Evolutionary conservation across 2,888 invertebrate species (phyloP).

Genomic region (Octonoba sinensis): DNA sequence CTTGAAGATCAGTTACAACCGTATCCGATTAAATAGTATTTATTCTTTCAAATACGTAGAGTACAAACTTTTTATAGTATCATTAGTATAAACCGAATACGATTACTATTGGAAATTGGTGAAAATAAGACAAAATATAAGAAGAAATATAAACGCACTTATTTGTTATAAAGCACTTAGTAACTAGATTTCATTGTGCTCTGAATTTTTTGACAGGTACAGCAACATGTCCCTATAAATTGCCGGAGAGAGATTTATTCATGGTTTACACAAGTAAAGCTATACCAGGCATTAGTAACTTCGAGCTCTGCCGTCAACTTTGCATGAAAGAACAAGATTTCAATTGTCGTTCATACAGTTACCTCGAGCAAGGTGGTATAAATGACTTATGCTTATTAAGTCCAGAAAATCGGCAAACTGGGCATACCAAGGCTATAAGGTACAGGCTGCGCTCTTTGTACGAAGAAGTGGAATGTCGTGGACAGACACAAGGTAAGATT

Average conservation of each 20-base stretch:
- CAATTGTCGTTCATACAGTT: constrained; percentile 70
- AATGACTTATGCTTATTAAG: constrained; percentile 78
- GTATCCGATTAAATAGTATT: too few species aligned
- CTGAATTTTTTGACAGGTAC: constrained; percentile 24
- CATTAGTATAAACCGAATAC: too few species aligned
- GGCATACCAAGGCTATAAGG: constrained; percentile 72
- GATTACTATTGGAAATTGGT: too few species aligned
- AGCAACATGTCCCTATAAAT: constrained; percentile 71
- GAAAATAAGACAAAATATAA: too few species aligned
- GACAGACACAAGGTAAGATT: constrained; percentile 31
- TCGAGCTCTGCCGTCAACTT: constrained; percentile 70
- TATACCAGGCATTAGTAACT: constrained; percentile 64
- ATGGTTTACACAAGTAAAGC: constrained; percentile 72
- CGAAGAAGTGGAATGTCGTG: constrained; percentile 77
- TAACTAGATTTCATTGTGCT: too few species aligned
- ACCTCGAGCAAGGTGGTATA: constrained; percentile 66
- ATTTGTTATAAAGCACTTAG: background rate
- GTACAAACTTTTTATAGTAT: too few species aligned
- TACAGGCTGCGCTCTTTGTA: constrained; percentile 77
- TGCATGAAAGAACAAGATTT: constrained; percentile 72
- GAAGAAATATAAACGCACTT: background rate
- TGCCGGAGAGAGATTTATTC: constrained; percentile 70
- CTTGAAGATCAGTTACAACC: too few species aligned
- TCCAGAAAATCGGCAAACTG: constrained; percentile 78
- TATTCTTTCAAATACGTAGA: too few species aligned